These are phyloP conservation scores for Muscidifurax raptorellus DNA, from an alignment of 1,140 invertebrate species.

Conservation along the genomic window DNA sequence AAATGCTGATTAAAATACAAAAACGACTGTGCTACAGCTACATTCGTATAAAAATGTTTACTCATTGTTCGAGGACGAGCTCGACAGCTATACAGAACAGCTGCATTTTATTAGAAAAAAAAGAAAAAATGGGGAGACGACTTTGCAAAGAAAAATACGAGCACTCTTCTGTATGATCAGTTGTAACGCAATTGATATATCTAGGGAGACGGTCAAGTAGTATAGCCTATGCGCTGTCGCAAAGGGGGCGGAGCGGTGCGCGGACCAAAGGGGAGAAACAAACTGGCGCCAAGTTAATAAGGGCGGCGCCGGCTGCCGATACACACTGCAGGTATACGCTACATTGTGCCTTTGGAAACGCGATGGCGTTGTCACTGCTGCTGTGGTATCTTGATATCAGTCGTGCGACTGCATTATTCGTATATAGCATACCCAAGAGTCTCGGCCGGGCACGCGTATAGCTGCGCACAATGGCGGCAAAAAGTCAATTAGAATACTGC, in stretches of 20 bases:
- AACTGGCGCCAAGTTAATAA: background rate
- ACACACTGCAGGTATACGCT: background rate
- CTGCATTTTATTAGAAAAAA: background rate
- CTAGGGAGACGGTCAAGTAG: too few relatives aligned
- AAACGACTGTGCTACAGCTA: background rate
- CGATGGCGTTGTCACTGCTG: background rate
- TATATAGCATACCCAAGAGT: too few relatives aligned
- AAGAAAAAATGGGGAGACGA: background rate
- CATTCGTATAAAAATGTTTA: background rate
- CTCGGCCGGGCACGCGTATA: too few relatives aligned
- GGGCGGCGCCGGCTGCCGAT: too few relatives aligned
- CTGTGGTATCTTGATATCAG: background rate
- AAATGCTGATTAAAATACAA: slow-evolving; percentile 2
- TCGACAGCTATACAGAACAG: background rate
- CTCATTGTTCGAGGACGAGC: background rate
- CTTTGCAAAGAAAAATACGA: background rate
- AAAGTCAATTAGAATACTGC: background rate
- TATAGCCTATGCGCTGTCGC: too few relatives aligned
- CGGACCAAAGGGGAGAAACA: background rate
- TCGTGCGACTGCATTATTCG: background rate
- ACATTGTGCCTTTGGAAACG: background rate
- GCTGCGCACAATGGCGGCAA: background rate
- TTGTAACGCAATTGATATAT: too few relatives aligned
- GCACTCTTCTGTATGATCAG: background rate
- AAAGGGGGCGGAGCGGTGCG: background rate